These are phyloP conservation scores for Proteles cristata DNA, from an alignment of 2,113 vertebrate species.

Conservation along the genomic window DNA sequence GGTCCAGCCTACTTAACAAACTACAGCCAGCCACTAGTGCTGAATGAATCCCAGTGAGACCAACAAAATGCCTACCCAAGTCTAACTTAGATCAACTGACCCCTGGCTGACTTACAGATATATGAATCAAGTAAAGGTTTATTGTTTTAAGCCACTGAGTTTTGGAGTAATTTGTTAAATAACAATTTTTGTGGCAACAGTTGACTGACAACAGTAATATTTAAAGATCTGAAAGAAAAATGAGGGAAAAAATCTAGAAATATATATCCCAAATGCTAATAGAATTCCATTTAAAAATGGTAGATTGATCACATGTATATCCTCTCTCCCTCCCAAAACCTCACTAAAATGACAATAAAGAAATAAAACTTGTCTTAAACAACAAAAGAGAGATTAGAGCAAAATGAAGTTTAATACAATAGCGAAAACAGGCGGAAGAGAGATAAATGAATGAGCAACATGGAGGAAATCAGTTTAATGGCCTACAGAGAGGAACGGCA, in stretches of 20 bases:
- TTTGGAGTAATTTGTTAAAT: background rate
- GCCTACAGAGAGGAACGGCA: background rate
- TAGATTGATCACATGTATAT: background rate
- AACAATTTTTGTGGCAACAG: background rate
- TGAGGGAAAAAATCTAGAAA: background rate
- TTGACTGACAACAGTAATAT: background rate
- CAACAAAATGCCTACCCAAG: background rate
- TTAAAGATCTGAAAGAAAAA: constrained; percentile 51
- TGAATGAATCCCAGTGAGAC: background rate
- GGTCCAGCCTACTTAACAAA: background rate
- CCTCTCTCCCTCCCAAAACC: background rate
- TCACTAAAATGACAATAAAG: constrained; percentile 11
- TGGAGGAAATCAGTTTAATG: constrained; percentile 16
- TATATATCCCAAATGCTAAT: background rate
- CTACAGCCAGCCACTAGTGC: background rate
- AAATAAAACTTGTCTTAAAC: constrained; percentile 31
- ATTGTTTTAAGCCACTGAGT: background rate
- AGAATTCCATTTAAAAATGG: constrained; percentile 38
- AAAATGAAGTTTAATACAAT: constrained; percentile 42
- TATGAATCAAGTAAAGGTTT: background rate
- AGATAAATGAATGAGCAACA: background rate
- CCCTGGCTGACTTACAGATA: background rate
- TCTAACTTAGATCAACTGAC: background rate
- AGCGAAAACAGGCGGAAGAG: background rate
- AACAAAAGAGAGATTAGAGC: background rate